Conservation (phyloP, 2,797 vertebrate species). For the Anguilla anguilla region DNA sequence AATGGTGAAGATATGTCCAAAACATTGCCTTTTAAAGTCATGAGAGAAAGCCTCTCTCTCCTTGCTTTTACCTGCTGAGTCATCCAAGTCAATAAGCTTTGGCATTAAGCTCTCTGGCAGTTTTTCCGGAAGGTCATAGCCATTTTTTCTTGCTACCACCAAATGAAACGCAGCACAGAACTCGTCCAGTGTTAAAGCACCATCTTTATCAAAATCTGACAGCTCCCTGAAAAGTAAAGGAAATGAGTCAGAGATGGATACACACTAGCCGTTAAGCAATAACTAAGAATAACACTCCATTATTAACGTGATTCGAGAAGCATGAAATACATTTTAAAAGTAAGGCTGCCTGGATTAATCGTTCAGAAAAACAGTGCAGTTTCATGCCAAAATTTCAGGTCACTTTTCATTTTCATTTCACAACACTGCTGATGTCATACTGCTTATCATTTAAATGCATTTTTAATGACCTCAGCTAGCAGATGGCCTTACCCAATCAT, state of each 20-base stretch:
- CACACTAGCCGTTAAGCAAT: background rate
- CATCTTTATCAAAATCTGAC: conserved; percentile 99
- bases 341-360: background rate
- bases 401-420: background rate
- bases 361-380: background rate
- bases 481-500: background rate
- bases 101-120: conserved; percentile 98
- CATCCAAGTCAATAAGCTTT: conserved; percentile 98
- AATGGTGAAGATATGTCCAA: background rate
- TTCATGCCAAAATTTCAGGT: background rate
- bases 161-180: conserved; percentile 98
- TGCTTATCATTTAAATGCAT: background rate
- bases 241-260: background rate
- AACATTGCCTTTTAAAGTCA: background rate
- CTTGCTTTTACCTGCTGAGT: conserved; percentile 82
- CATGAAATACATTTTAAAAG: background rate
- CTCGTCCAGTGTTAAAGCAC: conserved; percentile 94
- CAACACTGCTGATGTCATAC: background rate
- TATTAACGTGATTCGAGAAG: background rate
- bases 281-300: background rate
- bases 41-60: background rate
- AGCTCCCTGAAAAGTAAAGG: conserved; percentile 84
- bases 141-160: conserved; percentile 97
- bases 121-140: conserved; percentile 97
- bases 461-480: background rate